Base-by-base conservation (phyloP, 2,797 vertebrate genomes). In the Eulemur mongoz region DNA sequence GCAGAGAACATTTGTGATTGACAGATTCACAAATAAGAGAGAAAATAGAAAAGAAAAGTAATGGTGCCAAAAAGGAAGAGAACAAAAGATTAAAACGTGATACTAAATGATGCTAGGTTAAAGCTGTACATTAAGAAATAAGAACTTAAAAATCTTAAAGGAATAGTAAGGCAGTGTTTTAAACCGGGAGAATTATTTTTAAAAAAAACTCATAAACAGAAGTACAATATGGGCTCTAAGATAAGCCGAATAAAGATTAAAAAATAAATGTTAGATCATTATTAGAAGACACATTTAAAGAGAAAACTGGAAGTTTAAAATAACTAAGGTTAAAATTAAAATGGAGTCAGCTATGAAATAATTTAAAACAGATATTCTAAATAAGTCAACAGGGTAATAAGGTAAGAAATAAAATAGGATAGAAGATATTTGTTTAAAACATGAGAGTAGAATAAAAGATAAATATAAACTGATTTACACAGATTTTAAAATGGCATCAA, bases 311-410 rank as follows among this genome's bases (percentile, higher is more conserved):
- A 63, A 59, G 30, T 30, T 52, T 93, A 83, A 67, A 72, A 45
- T 87, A 67, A 50, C 32, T 79, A 84, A 63, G 30, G 17, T 88
- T 81, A 87, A 95, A 78, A 93, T 72, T 54, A 82, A 96, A 89
- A 78, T 82, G 65, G 89, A 78, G 20, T 93, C 45, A 86, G 23
- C 69, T 87, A 43, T 89, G 48, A 95, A 93, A 92, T 90, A 50
- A 84, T 85, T 79, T 79, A 75, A 93, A 97, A 75, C 23, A 63
- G 35, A 93, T 94, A 94, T 54, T 91, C 15, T 72, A 97, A 96
- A 76, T 78, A 81, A 81, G 50, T 4, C 32, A 91, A 70, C 0
- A 83, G 17, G 40, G 23, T 76, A 84, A 89, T 52, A 87, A 91
- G 59, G 32, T 45, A 76, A 93, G 67, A 43, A 48, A 72, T 65